These are phyloP conservation scores for Gobius niger DNA, from an alignment of 2,113 vertebrate genomes.

Conservation along the genomic window DNA sequence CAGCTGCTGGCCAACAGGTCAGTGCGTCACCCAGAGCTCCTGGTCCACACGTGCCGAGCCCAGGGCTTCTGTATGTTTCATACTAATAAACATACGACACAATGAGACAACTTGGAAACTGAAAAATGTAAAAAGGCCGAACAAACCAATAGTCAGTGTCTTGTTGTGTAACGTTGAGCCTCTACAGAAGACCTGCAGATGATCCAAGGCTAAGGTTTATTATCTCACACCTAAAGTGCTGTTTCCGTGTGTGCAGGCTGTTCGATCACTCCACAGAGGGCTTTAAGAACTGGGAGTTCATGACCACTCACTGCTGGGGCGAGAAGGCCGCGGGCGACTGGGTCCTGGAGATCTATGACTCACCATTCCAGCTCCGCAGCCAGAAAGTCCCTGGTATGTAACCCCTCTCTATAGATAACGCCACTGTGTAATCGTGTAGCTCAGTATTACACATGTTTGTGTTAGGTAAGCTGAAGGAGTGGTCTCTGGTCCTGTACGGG, in stretches of 20 bases:
- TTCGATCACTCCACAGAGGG: constrained; percentile 99
- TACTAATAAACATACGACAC: too few relatives aligned
- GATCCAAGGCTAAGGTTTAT: too few relatives aligned
- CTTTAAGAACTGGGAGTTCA: constrained; percentile 99
- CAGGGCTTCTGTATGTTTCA: too few relatives aligned
- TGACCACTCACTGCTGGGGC: constrained; percentile 99
- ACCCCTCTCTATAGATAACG: neutral
- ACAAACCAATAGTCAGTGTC: too few relatives aligned
- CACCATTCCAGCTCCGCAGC: constrained; percentile 94
- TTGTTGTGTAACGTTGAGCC: too few relatives aligned
- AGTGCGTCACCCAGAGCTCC: constrained; percentile 10
- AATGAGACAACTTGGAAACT: too few relatives aligned
- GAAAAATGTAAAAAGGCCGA: too few relatives aligned
- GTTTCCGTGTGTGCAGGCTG: constrained; percentile 77
- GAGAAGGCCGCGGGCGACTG: constrained; percentile 96
- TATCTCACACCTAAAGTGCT: constrained; percentile 3
- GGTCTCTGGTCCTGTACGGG: constrained; percentile 95
- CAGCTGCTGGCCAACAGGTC: constrained; percentile 98
- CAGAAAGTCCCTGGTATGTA: constrained; percentile 93
- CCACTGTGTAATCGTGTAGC: neutral
- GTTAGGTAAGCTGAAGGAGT: constrained; percentile 96
- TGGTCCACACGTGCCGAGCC: too few relatives aligned
- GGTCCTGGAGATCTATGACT: constrained; percentile 96
- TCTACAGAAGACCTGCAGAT: too few relatives aligned
- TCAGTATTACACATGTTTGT: constrained; percentile 11